phyloP scores from a whole-genome alignment of 2,888 invertebrate genomes.

The Entomobrya proxima region DNA sequence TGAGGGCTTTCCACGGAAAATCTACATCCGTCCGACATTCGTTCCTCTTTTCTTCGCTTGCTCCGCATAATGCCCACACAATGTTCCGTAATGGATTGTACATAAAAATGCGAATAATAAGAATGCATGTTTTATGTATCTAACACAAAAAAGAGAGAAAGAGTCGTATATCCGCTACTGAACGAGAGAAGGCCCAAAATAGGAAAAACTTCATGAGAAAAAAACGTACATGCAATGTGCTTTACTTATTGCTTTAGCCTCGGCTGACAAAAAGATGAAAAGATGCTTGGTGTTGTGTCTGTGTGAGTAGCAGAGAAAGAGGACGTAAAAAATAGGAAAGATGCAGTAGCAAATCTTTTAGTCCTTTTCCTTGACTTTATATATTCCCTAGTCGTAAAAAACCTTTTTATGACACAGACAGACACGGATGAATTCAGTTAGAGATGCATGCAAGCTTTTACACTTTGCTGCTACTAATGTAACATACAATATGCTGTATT shows the following conservation, averaged over 20 bases:
- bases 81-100: constrained; percentile 56
- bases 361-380: constrained; percentile 55
- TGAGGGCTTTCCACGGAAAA: constrained; percentile 33
- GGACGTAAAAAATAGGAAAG: constrained; percentile 1
- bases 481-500: background rate
- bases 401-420: constrained; percentile 55
- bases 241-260: constrained; percentile 2
- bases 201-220: too few species aligned
- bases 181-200: background rate
- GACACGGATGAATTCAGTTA: constrained; percentile 55
- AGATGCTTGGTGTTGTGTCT: constrained; percentile 38
- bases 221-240: background rate
- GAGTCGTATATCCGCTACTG: background rate
- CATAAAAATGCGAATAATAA: constrained; percentile 55
- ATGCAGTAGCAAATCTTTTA: constrained; percentile 57
- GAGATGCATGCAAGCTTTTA: constrained; percentile 29
- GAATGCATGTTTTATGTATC: constrained; percentile 44
- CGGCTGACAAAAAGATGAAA: constrained; percentile 47
- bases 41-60: background rate
- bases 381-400: constrained; percentile 57
- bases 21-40: constrained; percentile 48
- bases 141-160: constrained; percentile 1
- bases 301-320: background rate
- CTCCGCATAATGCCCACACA: constrained; percentile 47
- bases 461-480: background rate